Evolutionary conservation across 2,113 vertebrate genomes (phyloP), one percentile per base, ranked within the genome.

Genomic region (Ophthalmolycus amberensis): DNA sequence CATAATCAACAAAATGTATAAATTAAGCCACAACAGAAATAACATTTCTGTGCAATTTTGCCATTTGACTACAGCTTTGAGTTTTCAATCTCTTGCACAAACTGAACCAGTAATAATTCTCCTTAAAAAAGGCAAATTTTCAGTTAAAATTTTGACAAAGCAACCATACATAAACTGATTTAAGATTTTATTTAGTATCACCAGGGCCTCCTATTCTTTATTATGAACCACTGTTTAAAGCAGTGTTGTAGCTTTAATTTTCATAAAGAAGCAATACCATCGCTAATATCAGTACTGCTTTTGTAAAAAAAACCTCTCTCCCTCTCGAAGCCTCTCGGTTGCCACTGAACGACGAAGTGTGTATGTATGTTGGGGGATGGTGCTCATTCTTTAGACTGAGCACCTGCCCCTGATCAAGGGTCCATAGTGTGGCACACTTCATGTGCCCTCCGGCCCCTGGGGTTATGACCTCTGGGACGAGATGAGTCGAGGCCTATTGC

Each of bases 401-500:
- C 83, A 78, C 54, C 69, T 73, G 56, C 14, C 69, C 18, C 54
- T 34, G 37, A 6, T 67, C 52, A 65, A 29, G 38, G 59, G 25
- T 75, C 44, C 32, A 71, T 80, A 54, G 18, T 76, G 48, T 37
- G 71, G 77, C 84, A 90, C 86, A 77, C 83, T 90, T 91, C 75
- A 84, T 75, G 69, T 86, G 79, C 63, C 79, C 72, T 85, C 42
- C 80, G 75, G 79, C 80, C 75, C 54, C 48, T 40, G 68, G 71
- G 88, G 84, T 85, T 48, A 6, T 40, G 77, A 84, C 80, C 83
- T 76, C 25, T 69, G 77, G 71, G 38, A 58, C 3, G n/a, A 52
- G 42, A 70, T 0, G 71, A 63, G 59, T n/a, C 12, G 1, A 75
- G 40, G 69, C 1, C 86, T 83, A 85, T 87, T 84, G 70, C 81